Percentiles rank a stretch among this genome's conserved stretches.
These are phyloP conservation scores for Drosophila emarginata DNA, from an alignment of 2,888 invertebrate species.

Conservation along the genomic window DNA sequence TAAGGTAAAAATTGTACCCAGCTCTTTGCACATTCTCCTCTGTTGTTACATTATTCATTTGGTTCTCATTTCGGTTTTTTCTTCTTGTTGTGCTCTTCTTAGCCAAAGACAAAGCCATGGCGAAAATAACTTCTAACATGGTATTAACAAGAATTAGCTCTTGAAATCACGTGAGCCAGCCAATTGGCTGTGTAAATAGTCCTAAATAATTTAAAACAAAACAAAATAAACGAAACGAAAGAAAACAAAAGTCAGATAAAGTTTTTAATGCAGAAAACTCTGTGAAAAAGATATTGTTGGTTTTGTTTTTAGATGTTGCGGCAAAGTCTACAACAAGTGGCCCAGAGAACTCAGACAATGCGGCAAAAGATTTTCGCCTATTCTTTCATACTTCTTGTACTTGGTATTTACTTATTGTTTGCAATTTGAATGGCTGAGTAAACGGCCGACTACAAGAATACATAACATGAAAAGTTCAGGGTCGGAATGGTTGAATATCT, in stretches of 20 bases:
- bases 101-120: background rate
- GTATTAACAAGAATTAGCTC: conserved; percentile 28
- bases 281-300: conserved; percentile 1
- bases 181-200: conserved; percentile 69
- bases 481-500: background rate
- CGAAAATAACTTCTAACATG: background rate
- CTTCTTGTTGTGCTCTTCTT: background rate
- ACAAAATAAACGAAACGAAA: background rate
- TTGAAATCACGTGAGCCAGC: conserved; percentile 30
- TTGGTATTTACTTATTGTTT: conserved; percentile 13
- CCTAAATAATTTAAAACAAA: conserved; percentile 63
- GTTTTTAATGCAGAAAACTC: background rate
- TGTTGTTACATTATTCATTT: conserved; percentile 12
- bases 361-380: conserved; percentile 28
- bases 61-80: conserved; percentile 12
- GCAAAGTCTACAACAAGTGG: conserved; percentile 61
- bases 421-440: conserved; percentile 6
- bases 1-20: conserved; percentile 31
- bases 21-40: background rate
- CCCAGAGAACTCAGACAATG: conserved; percentile 24
- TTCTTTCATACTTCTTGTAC: conserved; percentile 3
- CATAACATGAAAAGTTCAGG: conserved; percentile 1
- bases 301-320: conserved; percentile 38
- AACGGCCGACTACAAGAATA: background rate
- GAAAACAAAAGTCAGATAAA: conserved; percentile 1